Percentiles rank a stretch among this genome's conserved stretches.
phyloP scores from a whole-genome alignment of 2,888 invertebrate species.

The Augiades crinisus region DNA sequence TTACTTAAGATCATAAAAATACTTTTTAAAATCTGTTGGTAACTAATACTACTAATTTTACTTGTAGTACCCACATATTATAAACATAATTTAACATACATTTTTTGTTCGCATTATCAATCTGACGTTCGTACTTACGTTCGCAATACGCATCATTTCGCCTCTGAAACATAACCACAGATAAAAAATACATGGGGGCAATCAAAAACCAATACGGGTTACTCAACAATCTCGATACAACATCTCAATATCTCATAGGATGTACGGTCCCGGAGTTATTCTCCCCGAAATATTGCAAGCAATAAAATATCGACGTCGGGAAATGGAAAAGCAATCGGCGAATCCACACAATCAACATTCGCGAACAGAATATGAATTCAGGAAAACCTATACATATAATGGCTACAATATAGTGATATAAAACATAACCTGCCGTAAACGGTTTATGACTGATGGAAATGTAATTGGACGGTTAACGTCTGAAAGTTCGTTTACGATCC shows the following conservation, averaged over 20 bases:
- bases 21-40: no score
- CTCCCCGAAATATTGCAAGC: conserved; percentile 66
- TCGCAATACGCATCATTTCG: no score
- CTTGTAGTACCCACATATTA: no score
- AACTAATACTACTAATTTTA: no score
- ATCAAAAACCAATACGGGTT: conserved; percentile 63
- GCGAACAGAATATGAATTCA: conserved; percentile 43
- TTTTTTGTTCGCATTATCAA: no score
- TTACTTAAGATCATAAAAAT: no score
- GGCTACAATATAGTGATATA: conserved; percentile 25
- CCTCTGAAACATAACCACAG: conserved; percentile 31
- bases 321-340: conserved; percentile 65
- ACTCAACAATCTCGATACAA: conserved; percentile 52
- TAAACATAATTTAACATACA: no score
- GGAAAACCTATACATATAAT: conserved; percentile 32
- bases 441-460: conserved; percentile 10
- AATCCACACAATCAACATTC: conserved; percentile 53
- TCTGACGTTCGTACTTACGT: no score
- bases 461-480: conserved; percentile 15
- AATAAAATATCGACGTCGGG: conserved; percentile 72
- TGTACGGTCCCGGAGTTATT: conserved; percentile 50
- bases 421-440: conserved; percentile 31
- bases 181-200: conserved; percentile 45
- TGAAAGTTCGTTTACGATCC: conserved; percentile 9
- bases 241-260: conserved; percentile 57